Conservation (phyloP, 2,888 invertebrate genomes). For the Lasioglossum leucozonium region DNA sequence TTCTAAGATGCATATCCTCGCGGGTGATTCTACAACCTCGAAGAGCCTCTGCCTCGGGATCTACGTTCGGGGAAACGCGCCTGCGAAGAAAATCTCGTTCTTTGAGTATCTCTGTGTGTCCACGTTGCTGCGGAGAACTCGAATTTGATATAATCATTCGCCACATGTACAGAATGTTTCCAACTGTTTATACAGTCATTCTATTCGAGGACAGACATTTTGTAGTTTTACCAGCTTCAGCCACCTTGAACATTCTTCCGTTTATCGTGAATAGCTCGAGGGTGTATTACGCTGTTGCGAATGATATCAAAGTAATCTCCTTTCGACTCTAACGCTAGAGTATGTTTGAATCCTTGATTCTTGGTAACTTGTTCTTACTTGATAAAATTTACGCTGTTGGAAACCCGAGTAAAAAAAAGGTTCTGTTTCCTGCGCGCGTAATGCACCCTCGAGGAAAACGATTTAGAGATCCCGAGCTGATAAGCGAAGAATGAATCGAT, state of each 20-base stretch:
- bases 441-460: neutral
- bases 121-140: neutral
- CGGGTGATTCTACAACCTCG: neutral
- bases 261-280: neutral
- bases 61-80: neutral
- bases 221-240: neutral
- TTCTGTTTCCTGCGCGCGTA: neutral
- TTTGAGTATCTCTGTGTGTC: constrained; percentile 34
- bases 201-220: neutral
- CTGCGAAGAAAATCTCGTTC: constrained; percentile 45
- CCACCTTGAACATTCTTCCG: neutral
- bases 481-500: neutral
- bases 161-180: neutral
- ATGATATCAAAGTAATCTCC: neutral
- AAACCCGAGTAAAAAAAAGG: neutral
- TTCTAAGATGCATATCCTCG: neutral
- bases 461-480: neutral
- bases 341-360: neutral
- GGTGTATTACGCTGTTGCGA: neutral
- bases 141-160: neutral
- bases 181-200: neutral
- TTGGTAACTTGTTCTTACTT: neutral
- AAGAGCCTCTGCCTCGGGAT: neutral
- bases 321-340: neutral
- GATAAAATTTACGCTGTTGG: neutral